Conservation (phyloP, 2,888 invertebrate genomes). For the Megastigmus dorsalis region DNA sequence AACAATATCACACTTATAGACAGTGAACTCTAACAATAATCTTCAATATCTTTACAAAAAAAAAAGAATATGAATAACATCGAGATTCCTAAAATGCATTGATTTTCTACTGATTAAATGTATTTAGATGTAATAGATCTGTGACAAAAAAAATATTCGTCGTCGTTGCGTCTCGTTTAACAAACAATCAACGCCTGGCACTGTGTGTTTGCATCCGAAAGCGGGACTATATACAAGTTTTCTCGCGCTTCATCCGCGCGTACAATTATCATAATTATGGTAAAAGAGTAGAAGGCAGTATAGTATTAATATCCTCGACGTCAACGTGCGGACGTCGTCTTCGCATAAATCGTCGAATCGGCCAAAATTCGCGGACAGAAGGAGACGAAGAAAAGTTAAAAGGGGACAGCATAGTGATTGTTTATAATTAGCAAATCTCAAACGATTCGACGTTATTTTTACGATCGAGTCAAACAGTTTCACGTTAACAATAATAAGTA, state of each 20-base stretch:
- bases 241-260: constrained; percentile 40
- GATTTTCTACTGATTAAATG: constrained; percentile 6
- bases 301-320: constrained; percentile 7
- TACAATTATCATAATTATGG: constrained; percentile 40
- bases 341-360: constrained; percentile 30
- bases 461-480: neutral
- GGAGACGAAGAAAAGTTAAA: neutral
- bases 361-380: constrained; percentile 7
- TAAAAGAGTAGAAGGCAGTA: constrained; percentile 24
- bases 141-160: constrained; percentile 24
- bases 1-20: too few species aligned
- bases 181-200: constrained; percentile 62
- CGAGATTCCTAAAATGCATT: constrained; percentile 4
- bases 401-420: neutral
- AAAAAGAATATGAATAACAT: too few species aligned
- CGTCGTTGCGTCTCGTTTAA: constrained; percentile 50
- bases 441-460: constrained; percentile 16
- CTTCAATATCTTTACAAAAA: too few species aligned
- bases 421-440: neutral
- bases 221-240: constrained; percentile 67
- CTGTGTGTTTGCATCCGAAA: constrained; percentile 57
- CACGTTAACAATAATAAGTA: neutral
- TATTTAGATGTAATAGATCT: too few species aligned
- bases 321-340: neutral
- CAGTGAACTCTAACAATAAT: too few species aligned